Base-by-base conservation (phyloP, 2,113 vertebrate genomes). In the Neogobius melanostomus region DNA sequence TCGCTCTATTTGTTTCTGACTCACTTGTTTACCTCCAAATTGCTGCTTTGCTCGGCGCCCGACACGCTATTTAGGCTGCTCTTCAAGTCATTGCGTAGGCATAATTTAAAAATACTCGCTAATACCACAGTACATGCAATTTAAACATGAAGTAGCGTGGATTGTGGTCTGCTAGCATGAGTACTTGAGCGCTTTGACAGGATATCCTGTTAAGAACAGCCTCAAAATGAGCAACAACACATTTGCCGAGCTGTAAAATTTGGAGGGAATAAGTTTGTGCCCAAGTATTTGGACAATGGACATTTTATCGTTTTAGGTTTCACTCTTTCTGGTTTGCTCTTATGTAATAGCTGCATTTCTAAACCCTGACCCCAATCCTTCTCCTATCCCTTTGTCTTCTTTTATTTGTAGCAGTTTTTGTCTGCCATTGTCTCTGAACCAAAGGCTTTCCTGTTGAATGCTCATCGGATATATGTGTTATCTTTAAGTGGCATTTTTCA, bases 191-290 rank as follows among this genome's bases (percentile, higher is more conserved):
- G 11, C 80, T 87, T 59, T 80, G 79, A 92, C 92, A 92, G 93
- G 92, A 93, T 91, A 90, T 93, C 93, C 93, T 92, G 91, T 69
- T 69, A 17, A 62, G 73, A 68, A 62, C 6, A 67, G 67, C 66
- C 52, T 71, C 57, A 78, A 53, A 6, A 4, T 21, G 64, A 84
- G 28, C 28, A 36, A 36, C 28, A 65, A 72, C 12, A 73, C 53
- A 48, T 11, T 50, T 11, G 49, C 56, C 42, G 15, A 62, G 66
- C 53, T n/a, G 21, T 59, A 50, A 51, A 51, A 51, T 14, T 14
- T 11, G 11, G 11, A 51, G 15, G 2, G 49, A 51, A 11, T 17
- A 21, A 2, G 1, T 56, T 16, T 56, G 8, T n/a, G 17, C 53
- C 15, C 1, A 51, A 15, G 49, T 49, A 49, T 2, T 14, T 0